Conservation (phyloP, 92 coral and sea anemone genomes). For the Hydrozoanthus gracilis region DNA sequence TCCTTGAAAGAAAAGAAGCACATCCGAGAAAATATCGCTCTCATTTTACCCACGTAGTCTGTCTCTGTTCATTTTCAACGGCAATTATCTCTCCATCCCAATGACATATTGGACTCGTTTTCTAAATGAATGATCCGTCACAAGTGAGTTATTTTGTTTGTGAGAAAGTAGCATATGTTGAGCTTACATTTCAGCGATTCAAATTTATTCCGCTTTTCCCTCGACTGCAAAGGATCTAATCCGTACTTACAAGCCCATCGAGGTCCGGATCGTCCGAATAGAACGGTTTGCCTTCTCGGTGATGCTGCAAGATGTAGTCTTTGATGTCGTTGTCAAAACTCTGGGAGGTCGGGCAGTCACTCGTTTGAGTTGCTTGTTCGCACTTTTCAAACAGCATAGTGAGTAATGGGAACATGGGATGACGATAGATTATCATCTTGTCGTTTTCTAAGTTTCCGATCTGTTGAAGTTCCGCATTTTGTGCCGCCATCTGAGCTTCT, state of each 20-base stretch:
- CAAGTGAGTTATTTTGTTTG: constrained; percentile 39
- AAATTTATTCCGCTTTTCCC: neutral
- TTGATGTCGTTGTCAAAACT: constrained; percentile 96
- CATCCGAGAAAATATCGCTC: constrained; percentile 10
- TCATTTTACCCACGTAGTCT: neutral
- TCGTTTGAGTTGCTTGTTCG: constrained; percentile 95
- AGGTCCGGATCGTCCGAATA: constrained; percentile 92
- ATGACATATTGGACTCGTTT: constrained; percentile 49
- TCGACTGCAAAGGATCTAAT: neutral
- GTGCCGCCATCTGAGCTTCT: constrained; percentile 93
- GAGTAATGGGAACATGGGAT: constrained; percentile 94
- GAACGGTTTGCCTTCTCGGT: constrained; percentile 94
- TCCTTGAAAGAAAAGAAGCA: constrained; percentile 33
- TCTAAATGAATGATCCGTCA: constrained; percentile 51
- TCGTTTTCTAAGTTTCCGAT: constrained; percentile 84
- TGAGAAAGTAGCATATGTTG: constrained; percentile 22
- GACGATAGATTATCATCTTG: constrained; percentile 92
- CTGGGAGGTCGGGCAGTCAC: constrained; percentile 87
- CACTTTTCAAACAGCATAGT: constrained; percentile 98
- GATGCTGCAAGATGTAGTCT: constrained; percentile 86
- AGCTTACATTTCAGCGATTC: neutral
- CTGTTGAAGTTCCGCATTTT: constrained; percentile 69
- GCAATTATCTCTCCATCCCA: constrained; percentile 33
- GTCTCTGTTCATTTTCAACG: constrained; percentile 43
- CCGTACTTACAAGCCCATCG: constrained; percentile 87